Conservation (phyloP, 1,140 invertebrate species). For the Babylonia areolata region DNA sequence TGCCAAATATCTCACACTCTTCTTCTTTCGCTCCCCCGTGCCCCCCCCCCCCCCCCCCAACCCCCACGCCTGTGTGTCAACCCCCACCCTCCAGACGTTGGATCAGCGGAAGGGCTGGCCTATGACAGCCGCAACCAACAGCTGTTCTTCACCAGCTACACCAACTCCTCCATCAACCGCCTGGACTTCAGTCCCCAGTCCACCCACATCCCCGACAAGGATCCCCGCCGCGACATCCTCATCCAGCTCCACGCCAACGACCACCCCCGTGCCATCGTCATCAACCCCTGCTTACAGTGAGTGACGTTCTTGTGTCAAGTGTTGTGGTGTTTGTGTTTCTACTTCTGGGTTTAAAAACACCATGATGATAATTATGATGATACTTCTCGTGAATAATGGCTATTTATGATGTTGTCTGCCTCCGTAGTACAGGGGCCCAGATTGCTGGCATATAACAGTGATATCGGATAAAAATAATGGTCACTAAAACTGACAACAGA, state of each 20-base stretch:
- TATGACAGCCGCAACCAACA: constrained; percentile 82
- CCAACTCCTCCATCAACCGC: constrained; percentile 84
- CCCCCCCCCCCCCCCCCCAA: too few relatives aligned
- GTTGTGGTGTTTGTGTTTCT: background rate
- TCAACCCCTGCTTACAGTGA: constrained; percentile 85
- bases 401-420: too few relatives aligned
- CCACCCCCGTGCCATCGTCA: constrained; percentile 87
- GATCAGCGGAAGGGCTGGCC: constrained; percentile 89
- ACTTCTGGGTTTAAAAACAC: too few relatives aligned
- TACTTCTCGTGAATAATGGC: too few relatives aligned
- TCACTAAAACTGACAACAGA: too few relatives aligned
- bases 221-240: constrained; percentile 76
- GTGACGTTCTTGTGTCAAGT: constrained; percentile 48
- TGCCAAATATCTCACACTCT: background rate
- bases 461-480: too few relatives aligned
- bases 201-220: constrained; percentile 31
- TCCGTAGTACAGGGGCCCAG: too few relatives aligned
- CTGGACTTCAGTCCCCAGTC: constrained; percentile 56
- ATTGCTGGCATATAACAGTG: too few relatives aligned
- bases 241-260: constrained; percentile 83
- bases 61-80: too few relatives aligned
- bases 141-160: constrained; percentile 92
- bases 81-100: constrained; percentile 74
- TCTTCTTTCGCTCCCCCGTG: background rate
- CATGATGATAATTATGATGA: too few relatives aligned